Base-by-base conservation (phyloP, 2,113 vertebrate species). In the Coptodon bakossiorum region DNA sequence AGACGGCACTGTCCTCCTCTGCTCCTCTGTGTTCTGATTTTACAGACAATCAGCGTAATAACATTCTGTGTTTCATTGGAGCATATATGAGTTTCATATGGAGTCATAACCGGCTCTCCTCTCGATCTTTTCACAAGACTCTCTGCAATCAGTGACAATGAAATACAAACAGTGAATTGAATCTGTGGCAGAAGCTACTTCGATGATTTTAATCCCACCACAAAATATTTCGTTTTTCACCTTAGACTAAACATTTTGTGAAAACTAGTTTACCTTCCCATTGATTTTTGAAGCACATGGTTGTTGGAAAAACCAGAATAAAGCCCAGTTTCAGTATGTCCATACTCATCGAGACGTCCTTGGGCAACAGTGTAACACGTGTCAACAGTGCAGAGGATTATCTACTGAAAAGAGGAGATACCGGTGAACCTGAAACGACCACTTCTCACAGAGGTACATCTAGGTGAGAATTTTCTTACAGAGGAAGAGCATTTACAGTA, bases 301-400 rank as follows among this genome's bases (percentile, higher is more conserved):
- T 34, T 5, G 22, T 17, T 4, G 19, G 66, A 4, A 91, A 48
- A 50, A 91, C 45, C 9, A 90, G 61, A 38, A 80, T 3, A 17
- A 76, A 36, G 9, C 14, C 53, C 22, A 63, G 7, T 22, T 24
- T 84, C 19, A 34, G 13, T 66, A 27, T 43, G 29, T 27, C 63
- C 82, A 16, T 29, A 17, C 36, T 24, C 11, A 53, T 80, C n/a
- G 0, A 40, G 19, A 56, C 3, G 1, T 82, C 24, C 19, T 17
- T 29, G 0, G 11, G 0, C 2, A 0, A 34, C 27, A 0, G 5
- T 13, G 19, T 38, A 43, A 36, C 9, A 17, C 6, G 6, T 71
- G 10, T 3, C 50, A 34, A 22, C 43, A 9, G 40, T 22, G 4
- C 45, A 34, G 14, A 36, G 19, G 7, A 63, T 31, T 16, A 10